phyloP scores from a whole-genome alignment of 2,888 invertebrate species.

The Pterostichus niger region DNA sequence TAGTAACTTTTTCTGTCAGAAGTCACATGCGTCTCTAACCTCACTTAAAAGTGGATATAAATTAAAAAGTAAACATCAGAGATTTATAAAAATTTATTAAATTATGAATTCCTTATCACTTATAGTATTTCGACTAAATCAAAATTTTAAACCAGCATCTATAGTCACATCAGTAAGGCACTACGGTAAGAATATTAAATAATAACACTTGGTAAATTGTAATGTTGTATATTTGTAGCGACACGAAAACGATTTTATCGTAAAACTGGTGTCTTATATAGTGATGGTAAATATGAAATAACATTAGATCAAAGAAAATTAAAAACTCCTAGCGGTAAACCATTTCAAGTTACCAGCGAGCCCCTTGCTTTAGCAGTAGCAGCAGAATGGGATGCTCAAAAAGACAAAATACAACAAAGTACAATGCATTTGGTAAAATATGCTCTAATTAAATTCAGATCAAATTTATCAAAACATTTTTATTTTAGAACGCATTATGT shows the following conservation, averaged over 20 bases:
- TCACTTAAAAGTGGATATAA: background rate
- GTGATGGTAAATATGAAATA: conserved; percentile 88
- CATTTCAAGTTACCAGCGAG: conserved; percentile 89
- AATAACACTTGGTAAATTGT: conserved; percentile 8
- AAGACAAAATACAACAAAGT: conserved; percentile 85
- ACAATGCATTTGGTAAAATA: conserved; percentile 91
- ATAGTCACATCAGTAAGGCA: background rate
- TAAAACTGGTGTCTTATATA: conserved; percentile 85
- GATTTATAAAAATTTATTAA: background rate
- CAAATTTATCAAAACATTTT: conserved; percentile 26
- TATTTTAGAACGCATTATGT: conserved; percentile 88
- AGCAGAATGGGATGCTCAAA: conserved; percentile 95
- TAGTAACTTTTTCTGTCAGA: conserved; percentile 55
- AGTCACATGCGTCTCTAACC: conserved; percentile 19
- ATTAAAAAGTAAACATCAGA: background rate
- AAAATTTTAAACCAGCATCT: conserved; percentile 73
- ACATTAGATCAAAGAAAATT: conserved; percentile 92
- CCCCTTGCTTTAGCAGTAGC: conserved; percentile 95
- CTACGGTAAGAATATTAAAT: conserved; percentile 1
- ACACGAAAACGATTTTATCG: conserved; percentile 86
- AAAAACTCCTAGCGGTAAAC: conserved; percentile 92
- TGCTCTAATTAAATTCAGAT: background rate
- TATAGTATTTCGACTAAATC: conserved; percentile 5
- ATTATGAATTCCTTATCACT: conserved; percentile 25
- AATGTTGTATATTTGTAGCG: conserved; percentile 70